phyloP scores from a whole-genome alignment of 2,113 vertebrate species.

The Corydoras sp. region DNA sequence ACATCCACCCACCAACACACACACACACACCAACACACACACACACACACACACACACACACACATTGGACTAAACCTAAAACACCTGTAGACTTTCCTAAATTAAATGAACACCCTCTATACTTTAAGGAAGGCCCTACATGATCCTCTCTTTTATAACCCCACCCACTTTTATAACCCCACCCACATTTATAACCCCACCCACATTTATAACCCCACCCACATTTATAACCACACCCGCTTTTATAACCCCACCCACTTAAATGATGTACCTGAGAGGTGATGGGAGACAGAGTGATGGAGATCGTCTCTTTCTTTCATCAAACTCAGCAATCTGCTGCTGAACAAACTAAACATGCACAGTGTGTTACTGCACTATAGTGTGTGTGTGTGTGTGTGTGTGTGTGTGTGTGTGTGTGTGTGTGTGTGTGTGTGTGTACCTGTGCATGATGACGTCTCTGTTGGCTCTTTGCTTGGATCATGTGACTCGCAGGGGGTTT shows the following conservation, averaged over 20 bases:
- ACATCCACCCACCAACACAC: too few species aligned
- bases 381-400: too few species aligned
- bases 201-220: not conserved
- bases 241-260: not conserved
- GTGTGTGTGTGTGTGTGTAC: slow-evolving; percentile 52
- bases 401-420: too few species aligned
- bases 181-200: not conserved
- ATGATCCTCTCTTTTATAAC: not conserved
- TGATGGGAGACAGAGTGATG: slow-evolving; percentile 22
- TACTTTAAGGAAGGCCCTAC: too few species aligned
- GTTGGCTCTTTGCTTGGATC: slow-evolving; percentile 60
- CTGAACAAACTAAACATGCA: slow-evolving; percentile 46
- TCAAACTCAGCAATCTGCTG: slow-evolving; percentile 82
- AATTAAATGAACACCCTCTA: too few species aligned
- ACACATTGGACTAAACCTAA: too few species aligned
- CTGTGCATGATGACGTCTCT: slow-evolving; percentile 70
- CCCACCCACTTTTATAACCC: not conserved
- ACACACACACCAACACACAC: too few species aligned
- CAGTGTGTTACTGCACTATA: too few species aligned
- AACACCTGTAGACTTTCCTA: too few species aligned
- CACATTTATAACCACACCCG: not conserved
- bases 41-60: slow-evolving; percentile 7
- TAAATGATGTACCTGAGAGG: slow-evolving; percentile 48
- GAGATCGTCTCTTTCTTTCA: slow-evolving; percentile 57
- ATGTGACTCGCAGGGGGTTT: slow-evolving; percentile 59